A percentile compares a stretch with the other conserved stretches of the same genome.
Conservation (phyloP, 1,140 invertebrate genomes). For the Nylanderia fulva region DNA sequence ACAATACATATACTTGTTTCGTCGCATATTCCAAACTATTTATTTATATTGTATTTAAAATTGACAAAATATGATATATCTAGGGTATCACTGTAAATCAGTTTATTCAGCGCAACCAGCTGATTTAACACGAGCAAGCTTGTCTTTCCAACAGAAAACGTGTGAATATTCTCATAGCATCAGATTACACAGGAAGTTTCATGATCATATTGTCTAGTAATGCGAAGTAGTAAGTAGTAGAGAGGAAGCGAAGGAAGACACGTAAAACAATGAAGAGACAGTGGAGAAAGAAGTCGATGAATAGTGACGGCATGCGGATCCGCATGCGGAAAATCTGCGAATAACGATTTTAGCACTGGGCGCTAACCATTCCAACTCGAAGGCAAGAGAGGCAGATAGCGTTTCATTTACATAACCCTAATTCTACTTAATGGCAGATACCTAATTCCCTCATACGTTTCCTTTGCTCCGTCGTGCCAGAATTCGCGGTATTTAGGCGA, state of each 20-base stretch:
- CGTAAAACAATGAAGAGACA: conserved; percentile 7
- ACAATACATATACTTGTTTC: neutral
- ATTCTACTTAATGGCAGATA: conserved; percentile 79
- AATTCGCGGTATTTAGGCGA: conserved; percentile 49
- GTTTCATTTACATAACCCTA: conserved; percentile 84
- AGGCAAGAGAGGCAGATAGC: conserved; percentile 73
- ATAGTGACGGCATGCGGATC: conserved; percentile 27
- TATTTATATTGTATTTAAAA: neutral
- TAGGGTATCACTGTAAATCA: neutral
- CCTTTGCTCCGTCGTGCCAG: conserved; percentile 72
- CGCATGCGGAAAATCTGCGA: conserved; percentile 49
- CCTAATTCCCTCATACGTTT: conserved; percentile 78
- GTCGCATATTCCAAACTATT: neutral
- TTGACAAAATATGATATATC: neutral
- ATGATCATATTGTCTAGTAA: conserved; percentile 66
- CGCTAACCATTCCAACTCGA: conserved; percentile 73
- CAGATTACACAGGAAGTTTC: conserved; percentile 63
- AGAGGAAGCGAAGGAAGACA: conserved; percentile 56
- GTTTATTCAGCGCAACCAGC: neutral
- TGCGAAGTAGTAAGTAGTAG: conserved; percentile 49
- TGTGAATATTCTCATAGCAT: conserved; percentile 70
- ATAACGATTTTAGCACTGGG: conserved; percentile 59
- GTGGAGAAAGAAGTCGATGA: conserved; percentile 16
- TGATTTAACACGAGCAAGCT: conserved; percentile 22
- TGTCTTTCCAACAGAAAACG: conserved; percentile 60